Conservation (phyloP, 2,113 vertebrate species). For the Brevimyrus niger region DNA sequence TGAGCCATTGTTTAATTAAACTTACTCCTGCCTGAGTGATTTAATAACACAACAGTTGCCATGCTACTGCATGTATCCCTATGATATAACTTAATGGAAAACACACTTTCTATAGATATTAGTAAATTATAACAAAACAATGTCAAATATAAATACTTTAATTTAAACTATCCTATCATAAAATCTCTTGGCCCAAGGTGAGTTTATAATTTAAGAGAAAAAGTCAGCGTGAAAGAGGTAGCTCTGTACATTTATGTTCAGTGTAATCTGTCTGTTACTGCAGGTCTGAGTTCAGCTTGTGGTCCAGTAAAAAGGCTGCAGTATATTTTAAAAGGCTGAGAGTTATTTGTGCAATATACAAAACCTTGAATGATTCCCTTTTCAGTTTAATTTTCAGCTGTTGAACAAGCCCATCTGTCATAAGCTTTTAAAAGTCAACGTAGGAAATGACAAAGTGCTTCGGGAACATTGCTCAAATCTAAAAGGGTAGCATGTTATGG, state of each 20-base stretch:
- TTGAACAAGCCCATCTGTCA: conserved; percentile 47
- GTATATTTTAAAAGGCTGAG: conserved; percentile 52
- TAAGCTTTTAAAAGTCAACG: conserved; percentile 59
- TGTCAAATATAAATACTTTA: conserved; percentile 22
- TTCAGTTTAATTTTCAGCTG: conserved; percentile 50
- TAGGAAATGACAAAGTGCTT: conserved; percentile 51
- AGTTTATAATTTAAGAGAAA: conserved; percentile 26
- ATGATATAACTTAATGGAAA: conserved; percentile 3
- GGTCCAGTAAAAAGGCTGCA: conserved; percentile 42
- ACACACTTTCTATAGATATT: neutral
- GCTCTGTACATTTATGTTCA: conserved; percentile 35
- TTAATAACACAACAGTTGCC: conserved; percentile 4
- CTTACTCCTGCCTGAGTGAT: neutral
- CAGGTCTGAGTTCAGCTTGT: conserved; percentile 53
- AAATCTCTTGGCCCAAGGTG: conserved; percentile 4
- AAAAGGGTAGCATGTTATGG: conserved; percentile 52
- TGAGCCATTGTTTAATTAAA: conserved; percentile 5
- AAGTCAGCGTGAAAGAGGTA: conserved; percentile 21
- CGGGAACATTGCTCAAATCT: conserved; percentile 53
- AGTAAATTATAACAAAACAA: conserved; percentile 24
- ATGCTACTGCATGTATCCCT: neutral
- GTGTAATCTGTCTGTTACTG: conserved; percentile 48
- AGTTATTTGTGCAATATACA: conserved; percentile 57
- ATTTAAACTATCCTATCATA: conserved; percentile 15
- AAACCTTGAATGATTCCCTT: conserved; percentile 54